phyloP scores from a whole-genome alignment of 2,888 invertebrate genomes.

The Lottia gigantea region DNA sequence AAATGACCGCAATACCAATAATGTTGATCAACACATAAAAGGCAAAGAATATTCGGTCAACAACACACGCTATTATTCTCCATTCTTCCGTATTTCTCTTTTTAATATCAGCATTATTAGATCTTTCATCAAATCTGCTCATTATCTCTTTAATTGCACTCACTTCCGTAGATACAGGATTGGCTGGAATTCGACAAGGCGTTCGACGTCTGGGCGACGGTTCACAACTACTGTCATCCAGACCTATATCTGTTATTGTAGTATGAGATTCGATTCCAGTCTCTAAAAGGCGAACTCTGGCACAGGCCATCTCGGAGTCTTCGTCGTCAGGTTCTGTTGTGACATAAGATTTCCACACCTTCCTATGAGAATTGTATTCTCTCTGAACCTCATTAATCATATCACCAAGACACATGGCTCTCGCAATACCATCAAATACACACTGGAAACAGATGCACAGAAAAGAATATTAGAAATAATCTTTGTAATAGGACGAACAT shows the following conservation, averaged over 20 bases:
- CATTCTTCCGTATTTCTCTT: constrained; percentile 57
- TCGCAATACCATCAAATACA: constrained; percentile 54
- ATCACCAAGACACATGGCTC: constrained; percentile 42
- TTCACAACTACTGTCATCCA: constrained; percentile 17
- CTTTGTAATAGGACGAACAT: no score
- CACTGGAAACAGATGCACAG: constrained; percentile 32
- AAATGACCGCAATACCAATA: constrained; percentile 50
- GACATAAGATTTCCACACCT: constrained; percentile 35
- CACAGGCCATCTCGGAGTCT: constrained; percentile 43
- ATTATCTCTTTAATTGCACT: constrained; percentile 10
- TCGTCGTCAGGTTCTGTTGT: constrained; percentile 30
- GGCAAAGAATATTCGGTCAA: constrained; percentile 61
- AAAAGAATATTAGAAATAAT: neutral
- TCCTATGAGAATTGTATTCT: constrained; percentile 31
- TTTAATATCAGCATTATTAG: constrained; percentile 46
- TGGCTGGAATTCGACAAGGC: constrained; percentile 15
- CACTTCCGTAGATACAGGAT: constrained; percentile 15
- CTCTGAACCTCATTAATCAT: constrained; percentile 39
- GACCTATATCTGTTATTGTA: constrained; percentile 10
- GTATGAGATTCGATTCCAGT: constrained; percentile 32
- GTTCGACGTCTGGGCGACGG: constrained; percentile 27
- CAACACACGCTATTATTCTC: constrained; percentile 60
- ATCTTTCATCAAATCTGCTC: constrained; percentile 38
- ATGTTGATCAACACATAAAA: constrained; percentile 56
- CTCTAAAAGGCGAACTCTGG: constrained; percentile 47